phyloP scores from a whole-genome alignment of 2,888 invertebrate species.

The Philonicus albiceps region DNA sequence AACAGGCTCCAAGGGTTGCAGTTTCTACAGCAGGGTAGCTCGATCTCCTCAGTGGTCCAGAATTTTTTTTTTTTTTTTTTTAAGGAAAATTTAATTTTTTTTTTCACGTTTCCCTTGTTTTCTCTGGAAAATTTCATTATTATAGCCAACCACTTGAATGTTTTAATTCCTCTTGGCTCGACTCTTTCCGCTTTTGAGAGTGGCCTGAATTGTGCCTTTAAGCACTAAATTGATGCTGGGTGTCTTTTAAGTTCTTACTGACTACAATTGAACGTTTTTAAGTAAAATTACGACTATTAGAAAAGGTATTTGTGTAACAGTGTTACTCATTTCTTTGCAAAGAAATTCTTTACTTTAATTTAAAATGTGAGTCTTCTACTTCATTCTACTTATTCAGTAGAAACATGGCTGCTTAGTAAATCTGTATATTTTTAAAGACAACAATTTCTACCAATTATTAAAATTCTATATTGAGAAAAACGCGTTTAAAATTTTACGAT shows the following conservation, averaged over 20 bases:
- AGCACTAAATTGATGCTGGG: neutral
- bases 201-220: neutral
- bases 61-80: neutral
- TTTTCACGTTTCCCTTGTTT: neutral
- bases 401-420: too few species aligned
- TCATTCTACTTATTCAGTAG: neutral
- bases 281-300: neutral
- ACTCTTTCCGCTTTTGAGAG: neutral
- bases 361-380: neutral
- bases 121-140: neutral
- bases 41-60: neutral
- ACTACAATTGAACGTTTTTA: neutral
- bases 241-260: neutral
- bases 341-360: neutral
- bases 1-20: constrained; percentile 27
- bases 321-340: neutral
- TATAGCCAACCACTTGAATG: neutral
- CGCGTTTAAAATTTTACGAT: too few species aligned
- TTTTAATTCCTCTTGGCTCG: neutral
- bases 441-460: too few species aligned
- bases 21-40: neutral
- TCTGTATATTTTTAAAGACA: too few species aligned
- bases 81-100: neutral
- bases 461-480: too few species aligned
- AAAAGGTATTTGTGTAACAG: neutral